These are phyloP conservation scores for Alaudala cheleensis DNA, from an alignment of 2,113 vertebrate genomes.

Conservation along the genomic window DNA sequence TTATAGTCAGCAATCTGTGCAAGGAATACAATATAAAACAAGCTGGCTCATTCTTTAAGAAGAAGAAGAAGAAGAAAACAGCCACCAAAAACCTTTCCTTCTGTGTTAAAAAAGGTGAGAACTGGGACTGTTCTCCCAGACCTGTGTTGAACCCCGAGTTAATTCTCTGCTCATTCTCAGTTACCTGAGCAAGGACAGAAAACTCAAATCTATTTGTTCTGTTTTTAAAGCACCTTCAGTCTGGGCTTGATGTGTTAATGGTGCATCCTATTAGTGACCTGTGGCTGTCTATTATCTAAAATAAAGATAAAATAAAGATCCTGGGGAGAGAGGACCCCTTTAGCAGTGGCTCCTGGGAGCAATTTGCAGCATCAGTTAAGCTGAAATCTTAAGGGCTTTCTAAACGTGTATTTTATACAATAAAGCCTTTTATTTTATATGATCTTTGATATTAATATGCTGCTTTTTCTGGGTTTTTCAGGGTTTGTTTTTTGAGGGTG, in stretches of 20 bases:
- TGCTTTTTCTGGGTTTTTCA: not conserved
- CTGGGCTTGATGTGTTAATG: not conserved
- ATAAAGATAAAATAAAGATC: not conserved
- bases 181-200: not conserved
- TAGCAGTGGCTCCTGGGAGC: not conserved
- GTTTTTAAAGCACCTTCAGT: not conserved
- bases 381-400: accelerated
- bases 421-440: not conserved
- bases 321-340: not conserved
- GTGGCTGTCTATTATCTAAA: not conserved
- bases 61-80: constrained; percentile 73
- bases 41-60: constrained; percentile 73
- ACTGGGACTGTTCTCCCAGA: not conserved
- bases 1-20: constrained; percentile 83
- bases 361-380: not conserved
- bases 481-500: too few relatives aligned
- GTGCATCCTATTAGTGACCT: not conserved
- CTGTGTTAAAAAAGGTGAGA: constrained; percentile 88
- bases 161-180: not conserved
- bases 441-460: not conserved
- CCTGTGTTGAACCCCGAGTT: not conserved
- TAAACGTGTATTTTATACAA: not conserved
- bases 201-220: not conserved
- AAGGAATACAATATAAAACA: constrained; percentile 81
- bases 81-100: constrained; percentile 88